These are phyloP conservation scores for Drosophila equinoxialis DNA, from an alignment of 1,140 invertebrate species.

Conservation along the genomic window DNA sequence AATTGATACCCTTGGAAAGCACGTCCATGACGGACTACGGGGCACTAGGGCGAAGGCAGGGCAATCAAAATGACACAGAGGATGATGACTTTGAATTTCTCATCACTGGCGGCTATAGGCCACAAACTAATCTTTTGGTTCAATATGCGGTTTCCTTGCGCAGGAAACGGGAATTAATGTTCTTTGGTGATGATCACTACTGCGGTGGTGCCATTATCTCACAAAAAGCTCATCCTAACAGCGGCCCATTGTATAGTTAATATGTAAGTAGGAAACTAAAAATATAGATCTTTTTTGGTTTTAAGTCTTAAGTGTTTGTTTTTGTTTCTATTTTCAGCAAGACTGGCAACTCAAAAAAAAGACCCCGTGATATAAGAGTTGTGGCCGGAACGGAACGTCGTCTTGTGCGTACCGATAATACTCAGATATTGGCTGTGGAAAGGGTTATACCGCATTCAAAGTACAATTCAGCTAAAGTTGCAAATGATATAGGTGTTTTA, in stretches of 20 bases:
- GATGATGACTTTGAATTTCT: slow-evolving; percentile 51
- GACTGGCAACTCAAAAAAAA: not conserved
- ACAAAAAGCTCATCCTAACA: slow-evolving; percentile 36
- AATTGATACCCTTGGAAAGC: too few species aligned
- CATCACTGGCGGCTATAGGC: slow-evolving; percentile 61
- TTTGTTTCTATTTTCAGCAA: not conserved
- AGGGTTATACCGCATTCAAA: slow-evolving; percentile 41
- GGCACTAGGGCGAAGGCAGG: not conserved
- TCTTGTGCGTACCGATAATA: not conserved
- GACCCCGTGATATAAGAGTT: slow-evolving; percentile 11
- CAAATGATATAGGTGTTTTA: slow-evolving; percentile 52
- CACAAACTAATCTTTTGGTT: slow-evolving; percentile 23
- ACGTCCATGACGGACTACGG: not conserved
- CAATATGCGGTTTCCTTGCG: slow-evolving; percentile 47
- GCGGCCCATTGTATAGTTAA: slow-evolving; percentile 61
- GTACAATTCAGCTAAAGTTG: not conserved
- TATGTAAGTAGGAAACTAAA: too few species aligned
- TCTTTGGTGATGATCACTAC: slow-evolving; percentile 53
- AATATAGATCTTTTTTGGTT: too few species aligned
- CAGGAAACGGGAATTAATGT: not conserved
- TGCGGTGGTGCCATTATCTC: slow-evolving; percentile 63
- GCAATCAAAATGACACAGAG: not conserved
- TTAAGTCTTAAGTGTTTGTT: not conserved
- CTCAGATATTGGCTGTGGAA: slow-evolving; percentile 22
- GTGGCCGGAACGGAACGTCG: slow-evolving; percentile 58